Percentiles rank a stretch among this genome's conserved stretches.
Evolutionary conservation across 2,888 invertebrate species (phyloP).

Genomic region (Synanthedon andrenaeformis): DNA sequence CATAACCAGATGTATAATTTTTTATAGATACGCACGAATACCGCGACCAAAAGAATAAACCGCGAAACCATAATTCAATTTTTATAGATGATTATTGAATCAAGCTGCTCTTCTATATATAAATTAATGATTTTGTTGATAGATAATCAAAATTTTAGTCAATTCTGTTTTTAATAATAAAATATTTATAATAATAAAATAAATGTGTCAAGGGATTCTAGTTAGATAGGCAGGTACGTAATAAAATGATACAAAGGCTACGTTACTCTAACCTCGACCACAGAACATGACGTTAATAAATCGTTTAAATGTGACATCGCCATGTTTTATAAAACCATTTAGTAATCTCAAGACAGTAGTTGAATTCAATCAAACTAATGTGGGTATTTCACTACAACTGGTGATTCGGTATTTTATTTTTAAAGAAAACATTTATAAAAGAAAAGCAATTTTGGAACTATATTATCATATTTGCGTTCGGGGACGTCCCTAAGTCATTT

Average conservation of each 20-base stretch:
- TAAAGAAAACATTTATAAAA: too few relatives aligned
- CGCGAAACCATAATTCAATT: background rate
- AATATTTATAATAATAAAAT: background rate
- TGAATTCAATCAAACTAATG: too few relatives aligned
- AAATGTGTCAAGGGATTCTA: background rate
- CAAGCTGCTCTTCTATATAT: background rate
- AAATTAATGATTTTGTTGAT: background rate
- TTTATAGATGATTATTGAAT: background rate
- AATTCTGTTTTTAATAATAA: too few relatives aligned
- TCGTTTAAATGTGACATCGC: constrained; percentile 18
- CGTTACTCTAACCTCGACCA: background rate
- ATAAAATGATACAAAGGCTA: background rate
- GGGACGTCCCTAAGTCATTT: too few relatives aligned
- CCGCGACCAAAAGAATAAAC: background rate
- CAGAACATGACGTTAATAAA: constrained; percentile 13
- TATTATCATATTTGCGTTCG: too few relatives aligned
- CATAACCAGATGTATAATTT: constrained; percentile 17
- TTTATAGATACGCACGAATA: background rate
- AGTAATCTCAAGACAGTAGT: too few relatives aligned
- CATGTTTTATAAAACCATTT: constrained; percentile 9
- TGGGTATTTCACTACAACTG: too few relatives aligned
- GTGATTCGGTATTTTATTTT: too few relatives aligned
- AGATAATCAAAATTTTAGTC: background rate
- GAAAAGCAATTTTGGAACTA: too few relatives aligned
- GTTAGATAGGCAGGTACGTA: background rate